Conservation (phyloP, 1,140 invertebrate species). For the Luehdorfia chinensis region DNA sequence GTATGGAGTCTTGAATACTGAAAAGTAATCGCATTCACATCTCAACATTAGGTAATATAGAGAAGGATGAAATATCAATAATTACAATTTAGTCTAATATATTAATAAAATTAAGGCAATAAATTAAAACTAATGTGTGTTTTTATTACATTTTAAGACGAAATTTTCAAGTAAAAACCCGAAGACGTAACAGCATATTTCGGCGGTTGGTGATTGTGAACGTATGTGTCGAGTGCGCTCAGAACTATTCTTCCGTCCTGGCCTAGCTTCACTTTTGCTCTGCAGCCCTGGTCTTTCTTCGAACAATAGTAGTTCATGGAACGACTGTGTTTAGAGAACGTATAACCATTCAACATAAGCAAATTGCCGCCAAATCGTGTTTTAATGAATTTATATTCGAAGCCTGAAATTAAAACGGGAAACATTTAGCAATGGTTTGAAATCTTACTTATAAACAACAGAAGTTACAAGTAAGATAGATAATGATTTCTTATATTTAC, state of each 20-base stretch:
- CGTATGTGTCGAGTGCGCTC: not conserved
- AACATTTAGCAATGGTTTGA: not conserved
- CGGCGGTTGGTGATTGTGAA: conserved; percentile 23
- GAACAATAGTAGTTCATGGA: conserved; percentile 30
- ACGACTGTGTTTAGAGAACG: conserved; percentile 27
- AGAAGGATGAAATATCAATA: not conserved
- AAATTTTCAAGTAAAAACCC: conserved; percentile 25
- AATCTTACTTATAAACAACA: no score
- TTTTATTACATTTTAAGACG: no score
- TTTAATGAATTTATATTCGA: conserved; percentile 8
- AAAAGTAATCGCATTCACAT: not conserved
- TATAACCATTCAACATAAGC: conserved; percentile 35
- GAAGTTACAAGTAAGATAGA: not conserved
- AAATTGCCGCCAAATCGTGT: conserved; percentile 22
- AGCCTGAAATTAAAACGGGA: not conserved
- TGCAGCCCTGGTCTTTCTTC: conserved; percentile 28
- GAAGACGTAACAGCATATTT: conserved; percentile 16
- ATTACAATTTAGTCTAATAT: no score
- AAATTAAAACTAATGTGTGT: no score
- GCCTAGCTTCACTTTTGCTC: conserved; percentile 24
- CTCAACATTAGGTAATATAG: not conserved
- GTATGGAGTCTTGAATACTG: not conserved
- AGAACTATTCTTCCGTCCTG: conserved; percentile 5
- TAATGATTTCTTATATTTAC: no score
- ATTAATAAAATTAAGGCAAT: no score